These are phyloP conservation scores for Trichacis sp. DNA, from an alignment of 2,888 invertebrate genomes.

Conservation along the genomic window DNA sequence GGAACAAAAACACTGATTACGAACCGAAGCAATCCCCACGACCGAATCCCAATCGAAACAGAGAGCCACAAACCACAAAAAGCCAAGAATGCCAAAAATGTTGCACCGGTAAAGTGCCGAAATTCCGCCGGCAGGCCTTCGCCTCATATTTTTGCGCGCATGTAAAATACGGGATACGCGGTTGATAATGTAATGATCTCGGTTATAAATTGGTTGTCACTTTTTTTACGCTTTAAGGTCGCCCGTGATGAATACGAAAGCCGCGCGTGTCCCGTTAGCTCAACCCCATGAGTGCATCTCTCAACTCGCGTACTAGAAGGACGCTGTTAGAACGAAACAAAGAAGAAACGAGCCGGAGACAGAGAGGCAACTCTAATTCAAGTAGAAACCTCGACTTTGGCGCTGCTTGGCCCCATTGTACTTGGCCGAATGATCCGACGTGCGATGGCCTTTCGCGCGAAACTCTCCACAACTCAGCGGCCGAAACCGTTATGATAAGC, in stretches of 20 bases:
- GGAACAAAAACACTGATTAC: no score
- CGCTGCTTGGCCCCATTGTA: slow-evolving; percentile 41
- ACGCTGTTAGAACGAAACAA: slow-evolving; percentile 33
- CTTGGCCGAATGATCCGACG: slow-evolving; percentile 47
- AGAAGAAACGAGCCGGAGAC: slow-evolving; percentile 32
- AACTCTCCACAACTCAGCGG: slow-evolving; percentile 52
- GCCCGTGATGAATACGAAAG: slow-evolving; percentile 63
- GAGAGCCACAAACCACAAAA: no score
- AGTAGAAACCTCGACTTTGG: slow-evolving; percentile 35
- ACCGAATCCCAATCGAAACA: no score
- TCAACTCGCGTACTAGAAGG: slow-evolving; percentile 20
- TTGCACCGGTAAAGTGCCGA: slow-evolving; percentile 27
- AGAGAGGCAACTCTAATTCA: slow-evolving; percentile 35
- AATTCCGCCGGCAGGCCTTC: no score
- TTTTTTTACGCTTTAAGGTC: slow-evolving; percentile 60
- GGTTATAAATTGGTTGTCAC: slow-evolving; percentile 66
- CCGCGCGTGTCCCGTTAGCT: slow-evolving; percentile 60
- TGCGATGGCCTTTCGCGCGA: slow-evolving; percentile 45
- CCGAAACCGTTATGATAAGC: slow-evolving; percentile 66
- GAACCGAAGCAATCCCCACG: no score
- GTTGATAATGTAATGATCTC: slow-evolving; percentile 66
- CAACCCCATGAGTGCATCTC: slow-evolving; percentile 35
- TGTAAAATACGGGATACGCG: slow-evolving; percentile 14
- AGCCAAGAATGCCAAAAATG: no score
- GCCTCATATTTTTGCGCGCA: slow-evolving; percentile 18